phyloP scores from a whole-genome alignment of 2,113 vertebrate genomes.

The Camelus dromedarius region DNA sequence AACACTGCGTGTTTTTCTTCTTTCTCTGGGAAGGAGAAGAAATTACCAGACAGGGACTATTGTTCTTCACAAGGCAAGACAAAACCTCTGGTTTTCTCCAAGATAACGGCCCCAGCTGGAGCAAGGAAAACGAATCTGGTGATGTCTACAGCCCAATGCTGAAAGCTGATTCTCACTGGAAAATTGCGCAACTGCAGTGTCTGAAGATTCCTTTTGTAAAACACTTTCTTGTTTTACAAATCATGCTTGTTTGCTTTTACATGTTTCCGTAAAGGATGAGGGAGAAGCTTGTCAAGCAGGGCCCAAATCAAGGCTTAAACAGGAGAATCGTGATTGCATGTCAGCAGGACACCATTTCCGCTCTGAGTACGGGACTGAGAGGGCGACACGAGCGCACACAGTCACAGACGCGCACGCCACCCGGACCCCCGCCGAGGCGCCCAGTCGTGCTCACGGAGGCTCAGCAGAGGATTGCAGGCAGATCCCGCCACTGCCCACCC shows the following conservation, averaged over 20 bases:
- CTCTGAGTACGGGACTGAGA: neutral
- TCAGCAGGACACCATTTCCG: neutral
- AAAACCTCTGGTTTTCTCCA: neutral
- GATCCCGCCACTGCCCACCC: neutral
- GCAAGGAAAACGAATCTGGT: neutral
- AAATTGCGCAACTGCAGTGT: neutral
- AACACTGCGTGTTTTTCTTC: neutral
- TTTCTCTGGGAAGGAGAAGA: neutral
- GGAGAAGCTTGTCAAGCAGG: slow-evolving; percentile 8
- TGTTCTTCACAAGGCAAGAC: neutral
- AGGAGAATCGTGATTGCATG: neutral
- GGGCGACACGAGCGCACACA: neutral
- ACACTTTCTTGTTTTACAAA: slow-evolving; percentile 30
- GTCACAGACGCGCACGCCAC: accelerated
- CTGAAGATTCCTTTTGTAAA: slow-evolving; percentile 5
- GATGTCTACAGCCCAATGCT: neutral
- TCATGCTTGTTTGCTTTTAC: neutral
- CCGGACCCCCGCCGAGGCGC: accelerated
- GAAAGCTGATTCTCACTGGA: neutral
- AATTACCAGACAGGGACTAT: neutral
- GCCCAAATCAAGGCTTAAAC: neutral
- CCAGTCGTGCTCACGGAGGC: accelerated
- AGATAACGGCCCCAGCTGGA: neutral
- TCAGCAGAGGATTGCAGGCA: accelerated
- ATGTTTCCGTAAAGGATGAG: neutral